Conservation (phyloP, 1,140 invertebrate genomes). For the Brachionus sp. region DNA sequence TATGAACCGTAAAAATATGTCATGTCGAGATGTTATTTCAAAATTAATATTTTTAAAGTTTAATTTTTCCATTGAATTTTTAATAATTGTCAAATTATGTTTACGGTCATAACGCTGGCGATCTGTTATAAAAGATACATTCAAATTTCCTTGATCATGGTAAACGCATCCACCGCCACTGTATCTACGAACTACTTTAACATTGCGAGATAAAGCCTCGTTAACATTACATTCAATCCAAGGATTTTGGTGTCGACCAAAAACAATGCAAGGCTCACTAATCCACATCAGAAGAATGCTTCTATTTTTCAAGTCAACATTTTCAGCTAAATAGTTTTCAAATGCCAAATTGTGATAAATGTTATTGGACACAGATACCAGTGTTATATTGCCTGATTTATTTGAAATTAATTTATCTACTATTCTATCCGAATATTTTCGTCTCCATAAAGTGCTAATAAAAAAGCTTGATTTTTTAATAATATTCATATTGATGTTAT, state of each 20-base stretch:
- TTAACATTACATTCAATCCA: conserved; percentile 80
- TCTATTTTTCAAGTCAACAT: conserved; percentile 59
- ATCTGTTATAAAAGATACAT: conserved; percentile 33
- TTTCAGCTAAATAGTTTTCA: conserved; percentile 52
- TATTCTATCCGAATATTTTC: not conserved
- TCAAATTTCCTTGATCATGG: conserved; percentile 45
- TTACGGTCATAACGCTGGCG: conserved; percentile 72
- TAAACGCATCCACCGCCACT: conserved; percentile 76
- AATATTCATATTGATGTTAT: not conserved
- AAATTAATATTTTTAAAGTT: conserved; percentile 65
- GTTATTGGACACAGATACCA: conserved; percentile 35
- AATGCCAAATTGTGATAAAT: conserved; percentile 40
- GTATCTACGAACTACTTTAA: conserved; percentile 76
- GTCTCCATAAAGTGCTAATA: not conserved
- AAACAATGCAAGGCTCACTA: conserved; percentile 86
- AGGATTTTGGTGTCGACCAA: conserved; percentile 93
- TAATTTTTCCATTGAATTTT: conserved; percentile 73
- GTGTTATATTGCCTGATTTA: not conserved
- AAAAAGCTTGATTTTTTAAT: not conserved
- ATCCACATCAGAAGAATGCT: conserved; percentile 82
- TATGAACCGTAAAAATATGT: conserved; percentile 35
- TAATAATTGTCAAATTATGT: conserved; percentile 73
- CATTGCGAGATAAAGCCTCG: conserved; percentile 61
- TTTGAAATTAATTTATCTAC: conserved; percentile 22
- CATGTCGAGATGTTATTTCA: conserved; percentile 47